Conservation (phyloP, 2,888 invertebrate species). For the Gymnocheta viridis region DNA sequence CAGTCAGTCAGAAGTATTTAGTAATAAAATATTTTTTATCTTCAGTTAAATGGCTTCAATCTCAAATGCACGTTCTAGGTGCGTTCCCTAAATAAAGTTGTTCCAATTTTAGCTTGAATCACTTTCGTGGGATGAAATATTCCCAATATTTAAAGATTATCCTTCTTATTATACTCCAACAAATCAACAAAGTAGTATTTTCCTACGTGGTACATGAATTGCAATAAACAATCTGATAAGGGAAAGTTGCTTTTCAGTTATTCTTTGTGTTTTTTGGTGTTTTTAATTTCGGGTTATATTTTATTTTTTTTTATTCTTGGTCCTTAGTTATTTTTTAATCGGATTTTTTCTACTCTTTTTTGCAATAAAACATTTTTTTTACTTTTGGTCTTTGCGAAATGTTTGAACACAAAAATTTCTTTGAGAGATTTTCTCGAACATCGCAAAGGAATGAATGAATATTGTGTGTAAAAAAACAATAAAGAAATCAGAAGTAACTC, state of each 20-base stretch:
- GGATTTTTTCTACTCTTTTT: constrained; percentile 63
- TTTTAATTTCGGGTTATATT: constrained; percentile 16
- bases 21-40: too few relatives aligned
- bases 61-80: too few relatives aligned
- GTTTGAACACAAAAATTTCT: constrained; percentile 65
- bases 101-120: neutral
- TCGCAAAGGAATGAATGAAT: constrained; percentile 55
- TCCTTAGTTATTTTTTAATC: constrained; percentile 64
- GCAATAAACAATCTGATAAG: constrained; percentile 63
- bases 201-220: constrained; percentile 40
- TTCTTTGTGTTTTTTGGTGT: constrained; percentile 30
- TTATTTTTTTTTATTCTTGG: constrained; percentile 36
- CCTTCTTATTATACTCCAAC: neutral
- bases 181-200: constrained; percentile 9
- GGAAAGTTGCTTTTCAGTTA: constrained; percentile 57
- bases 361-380: constrained; percentile 58
- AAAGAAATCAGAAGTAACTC: constrained; percentile 49
- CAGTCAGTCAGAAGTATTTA: too few relatives aligned
- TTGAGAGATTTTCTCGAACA: constrained; percentile 59
- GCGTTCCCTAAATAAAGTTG: neutral
- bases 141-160: neutral
- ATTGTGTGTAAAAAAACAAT: constrained; percentile 38
- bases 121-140: neutral
- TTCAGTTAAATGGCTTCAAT: too few relatives aligned
- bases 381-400: constrained; percentile 51